These are phyloP conservation scores for Varroa destructor DNA, from an alignment of 1,140 invertebrate genomes.

Conservation along the genomic window DNA sequence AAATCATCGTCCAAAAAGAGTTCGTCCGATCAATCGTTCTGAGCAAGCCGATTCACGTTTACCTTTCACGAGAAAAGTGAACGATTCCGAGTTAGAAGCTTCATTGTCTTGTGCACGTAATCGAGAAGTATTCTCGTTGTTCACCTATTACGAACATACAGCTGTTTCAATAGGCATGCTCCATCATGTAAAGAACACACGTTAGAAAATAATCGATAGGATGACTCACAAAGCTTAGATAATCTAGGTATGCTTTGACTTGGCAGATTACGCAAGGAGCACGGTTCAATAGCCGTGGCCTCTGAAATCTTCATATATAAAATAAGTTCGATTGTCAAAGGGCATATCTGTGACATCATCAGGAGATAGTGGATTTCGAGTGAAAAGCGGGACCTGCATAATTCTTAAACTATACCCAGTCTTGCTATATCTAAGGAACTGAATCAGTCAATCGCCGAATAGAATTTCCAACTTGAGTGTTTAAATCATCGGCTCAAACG, in stretches of 20 bases:
- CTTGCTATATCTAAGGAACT: background rate
- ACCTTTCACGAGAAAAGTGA: background rate
- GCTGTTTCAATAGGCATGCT: background rate
- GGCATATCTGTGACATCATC: background rate
- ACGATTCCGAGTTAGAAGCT: background rate
- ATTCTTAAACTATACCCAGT: background rate
- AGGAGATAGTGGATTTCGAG: background rate
- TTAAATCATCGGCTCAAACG: constrained; percentile 1
- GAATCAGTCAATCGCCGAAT: background rate
- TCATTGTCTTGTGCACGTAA: background rate
- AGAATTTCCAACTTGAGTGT: background rate
- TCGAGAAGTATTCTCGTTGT: background rate
- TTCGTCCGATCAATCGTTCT: background rate
- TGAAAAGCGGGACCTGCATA: background rate
- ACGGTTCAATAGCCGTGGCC: background rate
- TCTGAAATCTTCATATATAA: background rate
- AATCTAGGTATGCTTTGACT: background rate
- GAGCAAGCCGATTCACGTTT: background rate
- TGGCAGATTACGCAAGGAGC: background rate
- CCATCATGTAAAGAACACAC: background rate
- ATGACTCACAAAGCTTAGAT: background rate
- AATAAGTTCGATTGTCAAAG: constrained; percentile 13
- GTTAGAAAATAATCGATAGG: background rate
- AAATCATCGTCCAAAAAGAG: constrained; percentile 2
- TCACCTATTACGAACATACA: background rate